Conservation (phyloP, 1,140 invertebrate genomes). For the Dysdera silvatica region DNA sequence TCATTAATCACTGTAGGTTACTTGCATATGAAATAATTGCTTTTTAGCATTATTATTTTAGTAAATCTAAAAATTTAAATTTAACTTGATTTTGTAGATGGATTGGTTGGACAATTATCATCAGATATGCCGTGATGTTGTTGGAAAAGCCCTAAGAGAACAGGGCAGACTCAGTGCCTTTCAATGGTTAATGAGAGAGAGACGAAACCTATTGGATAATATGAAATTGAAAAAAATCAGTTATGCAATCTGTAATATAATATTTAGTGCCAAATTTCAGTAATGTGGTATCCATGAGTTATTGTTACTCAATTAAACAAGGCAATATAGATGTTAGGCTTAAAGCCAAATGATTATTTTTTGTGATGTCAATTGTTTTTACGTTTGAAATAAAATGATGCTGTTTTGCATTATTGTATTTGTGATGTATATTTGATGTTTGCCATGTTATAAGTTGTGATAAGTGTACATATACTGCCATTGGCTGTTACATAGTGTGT, state of each 20-base stretch:
- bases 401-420: conserved; percentile 25
- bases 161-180: conserved; percentile 56
- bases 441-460: conserved; percentile 30
- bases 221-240: conserved; percentile 4
- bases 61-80: background rate
- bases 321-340: conserved; percentile 27
- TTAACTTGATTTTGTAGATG: conserved; percentile 50
- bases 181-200: conserved; percentile 66
- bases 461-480: conserved; percentile 19
- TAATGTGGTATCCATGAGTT: conserved; percentile 7
- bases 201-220: conserved; percentile 52
- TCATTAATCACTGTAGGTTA: background rate
- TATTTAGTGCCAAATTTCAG: conserved; percentile 25
- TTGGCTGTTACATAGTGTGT: conserved; percentile 10
- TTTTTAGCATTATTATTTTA: conserved; percentile 7
- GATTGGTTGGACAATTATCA: conserved; percentile 72
- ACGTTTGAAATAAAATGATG: conserved; percentile 27
- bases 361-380: conserved; percentile 14
- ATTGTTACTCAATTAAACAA: conserved; percentile 19
- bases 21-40: background rate
- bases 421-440: conserved; percentile 30
- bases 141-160: conserved; percentile 60
- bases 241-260: conserved; percentile 2
- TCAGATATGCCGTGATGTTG: conserved; percentile 55
- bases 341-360: conserved; percentile 27